These are phyloP conservation scores for Macrochelys suwanniensis DNA, from an alignment of 2,797 vertebrate genomes.

Conservation along the genomic window DNA sequence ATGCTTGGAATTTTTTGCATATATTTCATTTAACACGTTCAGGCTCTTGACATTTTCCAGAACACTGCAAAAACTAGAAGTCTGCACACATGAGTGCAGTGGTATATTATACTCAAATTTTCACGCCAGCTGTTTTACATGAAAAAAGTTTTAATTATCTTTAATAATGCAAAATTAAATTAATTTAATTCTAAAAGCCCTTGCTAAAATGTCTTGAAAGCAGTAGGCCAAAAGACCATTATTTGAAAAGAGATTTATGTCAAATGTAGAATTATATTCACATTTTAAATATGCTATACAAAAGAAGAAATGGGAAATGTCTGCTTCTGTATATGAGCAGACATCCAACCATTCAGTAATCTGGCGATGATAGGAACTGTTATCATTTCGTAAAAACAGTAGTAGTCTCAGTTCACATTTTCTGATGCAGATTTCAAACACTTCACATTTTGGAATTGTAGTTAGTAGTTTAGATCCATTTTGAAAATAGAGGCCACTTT, in stretches of 20 bases:
- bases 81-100: conserved; percentile 18
- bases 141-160: conserved; percentile 40
- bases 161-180: conserved; percentile 37
- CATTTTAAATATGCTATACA: not conserved
- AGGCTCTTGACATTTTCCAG: conserved; percentile 54
- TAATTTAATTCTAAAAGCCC: not conserved
- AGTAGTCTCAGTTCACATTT: not conserved
- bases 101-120: not conserved
- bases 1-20: conserved; percentile 80
- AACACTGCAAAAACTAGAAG: conserved; percentile 52
- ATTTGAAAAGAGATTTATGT: not conserved
- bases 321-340: not conserved
- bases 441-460: not conserved
- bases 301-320: not conserved
- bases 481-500: not conserved
- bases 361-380: not conserved
- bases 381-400: not conserved
- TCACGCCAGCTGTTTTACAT: conserved; percentile 4
- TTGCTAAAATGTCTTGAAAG: not conserved
- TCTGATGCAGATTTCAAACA: not conserved
- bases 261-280: not conserved
- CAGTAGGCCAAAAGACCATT: not conserved
- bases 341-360: accelerated
- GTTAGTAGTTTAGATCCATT: not conserved
- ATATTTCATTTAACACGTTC: conserved; percentile 76